Evolutionary conservation across 1,140 invertebrate species (phyloP), one percentile per base, ranked within the genome.

Genomic region (Drosophila baimaii): DNA sequence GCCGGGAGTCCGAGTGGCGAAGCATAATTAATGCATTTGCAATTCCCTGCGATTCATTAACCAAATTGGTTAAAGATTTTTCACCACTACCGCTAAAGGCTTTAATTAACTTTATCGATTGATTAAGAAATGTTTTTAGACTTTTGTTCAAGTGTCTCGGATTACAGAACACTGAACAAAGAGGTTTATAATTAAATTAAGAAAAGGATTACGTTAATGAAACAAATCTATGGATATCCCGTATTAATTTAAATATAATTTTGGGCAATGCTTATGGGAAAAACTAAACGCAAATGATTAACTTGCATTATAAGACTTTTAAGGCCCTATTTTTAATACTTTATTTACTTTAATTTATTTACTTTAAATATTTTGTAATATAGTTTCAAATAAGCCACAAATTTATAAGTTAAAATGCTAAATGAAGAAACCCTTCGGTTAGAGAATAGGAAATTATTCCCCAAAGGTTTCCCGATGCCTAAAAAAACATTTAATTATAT

Each of bases 61-160:
- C 25, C 54, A 63, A 63, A 63, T 63, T 39, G 59, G 55, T 63
- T 59, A 15, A 58, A 39, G 33, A 59, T 39, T 59, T 59, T 39
- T 9, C 59, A 59, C 19, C 7, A 23, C 7, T 3, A 35, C 10
- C 10, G 33, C 31, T n/a, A 2, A 35, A 0, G 19, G 3, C 51
- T 35, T 54, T 23, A 10, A 52, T 52, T 35, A 10, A 54, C 31
- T 23, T 54, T 35, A 35, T 23, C 13, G 51, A 54, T 35, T 54
- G 13, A 33, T 13, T 52, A 35, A n/a, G 51, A 52, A 52, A 52
- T 15, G 17, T 19, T 31, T 2, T 12, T 49, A 12, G 2, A 2
- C 13, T 29, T 29, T 49, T 29, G 23, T 27, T 17, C 9, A 27
- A 27, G 2, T 49, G 6, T 51, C 17, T 51, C 17, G 17, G 29